Percentiles rank a stretch among this genome's conserved stretches.
Evolutionary conservation across 2,113 vertebrate genomes (phyloP).

Genomic region (Pseudonaja textilis): DNA sequence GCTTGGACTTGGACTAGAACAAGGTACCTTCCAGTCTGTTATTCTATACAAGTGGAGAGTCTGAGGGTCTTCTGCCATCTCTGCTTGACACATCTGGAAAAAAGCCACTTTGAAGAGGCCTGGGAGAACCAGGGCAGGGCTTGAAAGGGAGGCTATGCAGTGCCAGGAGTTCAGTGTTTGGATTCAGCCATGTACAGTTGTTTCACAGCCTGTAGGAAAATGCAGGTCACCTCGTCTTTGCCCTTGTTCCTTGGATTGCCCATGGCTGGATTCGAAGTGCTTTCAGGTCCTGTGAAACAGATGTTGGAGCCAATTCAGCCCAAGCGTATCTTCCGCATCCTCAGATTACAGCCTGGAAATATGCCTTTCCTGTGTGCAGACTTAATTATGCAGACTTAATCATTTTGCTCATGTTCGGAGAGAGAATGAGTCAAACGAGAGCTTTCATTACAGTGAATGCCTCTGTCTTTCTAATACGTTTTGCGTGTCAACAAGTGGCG

Average conservation of each 20-base stretch:
- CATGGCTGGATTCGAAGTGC: background rate
- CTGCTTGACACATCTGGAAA: background rate
- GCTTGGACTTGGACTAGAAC: background rate
- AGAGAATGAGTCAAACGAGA: background rate
- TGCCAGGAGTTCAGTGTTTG: background rate
- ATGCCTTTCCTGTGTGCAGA: background rate
- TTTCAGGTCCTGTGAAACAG: background rate
- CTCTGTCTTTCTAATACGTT: conserved; percentile 1
- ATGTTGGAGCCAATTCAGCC: background rate
- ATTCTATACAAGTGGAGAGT: background rate
- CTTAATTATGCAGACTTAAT: background rate
- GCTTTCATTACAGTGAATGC: conserved; percentile 5
- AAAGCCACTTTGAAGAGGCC: background rate
- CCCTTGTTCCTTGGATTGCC: background rate
- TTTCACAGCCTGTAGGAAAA: background rate
- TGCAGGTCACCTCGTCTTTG: background rate
- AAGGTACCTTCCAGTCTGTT: too few relatives aligned
- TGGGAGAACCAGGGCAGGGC: background rate
- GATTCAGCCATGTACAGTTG: background rate
- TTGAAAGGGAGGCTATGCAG: background rate
- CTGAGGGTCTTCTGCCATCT: background rate
- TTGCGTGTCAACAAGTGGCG: conserved; percentile 49
- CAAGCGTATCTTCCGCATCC: too few relatives aligned
- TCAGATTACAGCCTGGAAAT: background rate
- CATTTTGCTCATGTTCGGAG: background rate